phyloP scores from a whole-genome alignment of 2,888 invertebrate species.

The Loripinus fragilis region DNA sequence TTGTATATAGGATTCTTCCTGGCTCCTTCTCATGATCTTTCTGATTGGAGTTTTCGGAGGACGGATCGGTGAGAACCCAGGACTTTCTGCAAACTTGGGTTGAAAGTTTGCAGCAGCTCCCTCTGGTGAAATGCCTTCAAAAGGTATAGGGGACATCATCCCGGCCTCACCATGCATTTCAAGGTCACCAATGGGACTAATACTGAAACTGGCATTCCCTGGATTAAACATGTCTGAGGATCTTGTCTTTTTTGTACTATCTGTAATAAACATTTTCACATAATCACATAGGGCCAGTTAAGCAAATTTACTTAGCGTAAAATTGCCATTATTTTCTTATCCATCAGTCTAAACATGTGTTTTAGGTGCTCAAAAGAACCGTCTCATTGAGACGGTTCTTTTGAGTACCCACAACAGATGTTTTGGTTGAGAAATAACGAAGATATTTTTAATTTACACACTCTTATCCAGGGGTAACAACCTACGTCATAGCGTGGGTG shows the following conservation, averaged over 20 bases:
- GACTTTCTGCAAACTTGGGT: slow-evolving; percentile 57
- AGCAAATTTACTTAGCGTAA: too few species aligned
- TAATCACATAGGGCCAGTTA: too few species aligned
- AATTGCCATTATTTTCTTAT: too few species aligned
- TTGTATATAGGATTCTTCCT: slow-evolving; percentile 63
- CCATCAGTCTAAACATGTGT: too few species aligned
- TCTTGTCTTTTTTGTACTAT: slow-evolving; percentile 29
- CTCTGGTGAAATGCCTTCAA: slow-evolving; percentile 29
- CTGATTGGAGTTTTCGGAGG: slow-evolving; percentile 53
- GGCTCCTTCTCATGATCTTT: slow-evolving; percentile 47
- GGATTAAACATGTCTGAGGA: slow-evolving; percentile 53
- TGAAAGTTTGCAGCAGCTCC: slow-evolving; percentile 20
- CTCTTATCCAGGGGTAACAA: too few species aligned
- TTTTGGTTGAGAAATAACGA: too few species aligned
- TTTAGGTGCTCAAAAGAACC: too few species aligned
- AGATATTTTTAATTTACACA: too few species aligned
- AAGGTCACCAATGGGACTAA: slow-evolving; percentile 48
- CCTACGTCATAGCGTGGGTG: too few species aligned
- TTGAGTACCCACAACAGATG: too few species aligned
- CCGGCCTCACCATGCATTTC: not conserved
- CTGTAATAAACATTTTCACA: too few species aligned
- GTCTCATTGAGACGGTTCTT: too few species aligned
- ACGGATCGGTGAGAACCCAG: slow-evolving; percentile 58
- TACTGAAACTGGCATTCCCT: slow-evolving; percentile 31
- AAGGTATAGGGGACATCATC: slow-evolving; percentile 49